phyloP scores from a whole-genome alignment of 2,797 vertebrate species.

The Leptoclinus maculatus region DNA sequence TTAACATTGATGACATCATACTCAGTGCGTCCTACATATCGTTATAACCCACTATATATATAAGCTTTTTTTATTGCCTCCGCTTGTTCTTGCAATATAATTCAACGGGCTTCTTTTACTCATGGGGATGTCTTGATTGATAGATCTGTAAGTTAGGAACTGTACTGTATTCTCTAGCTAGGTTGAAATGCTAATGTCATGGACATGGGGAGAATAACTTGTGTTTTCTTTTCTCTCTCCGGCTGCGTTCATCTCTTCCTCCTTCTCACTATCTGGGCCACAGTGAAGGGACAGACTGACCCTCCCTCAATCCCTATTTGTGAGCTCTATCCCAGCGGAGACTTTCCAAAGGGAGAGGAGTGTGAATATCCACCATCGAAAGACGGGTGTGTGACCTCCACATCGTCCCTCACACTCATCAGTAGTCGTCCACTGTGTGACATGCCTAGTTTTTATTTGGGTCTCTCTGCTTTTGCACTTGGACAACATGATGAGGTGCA shows the following conservation, averaged over 20 bases:
- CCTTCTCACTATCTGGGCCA: slow-evolving; percentile 76
- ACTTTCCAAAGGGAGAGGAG: slow-evolving; percentile 96
- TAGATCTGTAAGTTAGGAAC: slow-evolving; percentile 9
- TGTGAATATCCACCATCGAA: slow-evolving; percentile 96
- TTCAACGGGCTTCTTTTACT: slow-evolving; percentile 9
- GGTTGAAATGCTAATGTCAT: slow-evolving; percentile 37
- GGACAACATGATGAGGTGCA: background rate
- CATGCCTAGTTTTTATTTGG: slow-evolving; percentile 39
- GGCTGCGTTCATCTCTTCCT: slow-evolving; percentile 50
- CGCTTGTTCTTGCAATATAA: background rate
- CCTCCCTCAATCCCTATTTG: slow-evolving; percentile 98
- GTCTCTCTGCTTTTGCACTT: slow-evolving; percentile 26
- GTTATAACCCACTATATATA: background rate
- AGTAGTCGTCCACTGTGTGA: slow-evolving; percentile 30
- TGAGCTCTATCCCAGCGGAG: slow-evolving; percentile 92
- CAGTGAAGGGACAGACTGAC: slow-evolving; percentile 96
- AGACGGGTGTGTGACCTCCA: slow-evolving; percentile 91
- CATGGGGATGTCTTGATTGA: background rate
- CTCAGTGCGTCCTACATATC: background rate
- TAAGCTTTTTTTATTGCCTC: background rate
- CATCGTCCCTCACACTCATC: slow-evolving; percentile 40
- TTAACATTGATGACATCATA: slow-evolving; percentile 27
- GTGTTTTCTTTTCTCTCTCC: slow-evolving; percentile 42
- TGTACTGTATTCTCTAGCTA: background rate
- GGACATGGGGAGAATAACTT: slow-evolving; percentile 39